Conservation (phyloP, 2,797 vertebrate genomes). For the Sandelia bainsii region DNA sequence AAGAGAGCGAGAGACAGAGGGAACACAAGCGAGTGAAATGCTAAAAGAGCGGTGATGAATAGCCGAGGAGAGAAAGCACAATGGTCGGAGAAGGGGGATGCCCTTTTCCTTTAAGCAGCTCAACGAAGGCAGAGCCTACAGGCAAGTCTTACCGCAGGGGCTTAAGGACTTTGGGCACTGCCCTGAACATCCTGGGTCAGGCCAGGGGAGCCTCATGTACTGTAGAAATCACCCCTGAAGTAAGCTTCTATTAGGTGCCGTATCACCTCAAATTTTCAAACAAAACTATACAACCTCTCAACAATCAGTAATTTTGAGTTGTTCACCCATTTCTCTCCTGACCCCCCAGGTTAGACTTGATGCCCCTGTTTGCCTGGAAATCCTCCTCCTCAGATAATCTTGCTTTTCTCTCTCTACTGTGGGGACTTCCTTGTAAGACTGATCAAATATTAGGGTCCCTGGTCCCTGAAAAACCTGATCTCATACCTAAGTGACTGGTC, state of each 20-base stretch:
- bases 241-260: slow-evolving; percentile 16
- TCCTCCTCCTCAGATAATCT: slow-evolving; percentile 58
- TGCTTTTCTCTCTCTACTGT: slow-evolving; percentile 50
- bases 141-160: slow-evolving; percentile 25
- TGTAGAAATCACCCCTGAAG: slow-evolving; percentile 13
- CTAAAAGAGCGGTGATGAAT: slow-evolving; percentile 59
- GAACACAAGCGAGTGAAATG: slow-evolving; percentile 53
- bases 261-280: background rate
- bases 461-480: slow-evolving; percentile 19
- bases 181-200: slow-evolving; percentile 36
- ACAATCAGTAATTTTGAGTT: background rate
- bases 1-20: slow-evolving; percentile 65
- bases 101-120: slow-evolving; percentile 67
- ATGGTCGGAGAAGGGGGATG: slow-evolving; percentile 56
- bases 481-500: background rate
- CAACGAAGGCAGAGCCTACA: slow-evolving; percentile 48
- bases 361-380: slow-evolving; percentile 10
- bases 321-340: background rate
- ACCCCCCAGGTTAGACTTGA: slow-evolving; percentile 10
- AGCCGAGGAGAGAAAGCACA: slow-evolving; percentile 41
- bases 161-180: slow-evolving; percentile 49
- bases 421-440: slow-evolving; percentile 48
- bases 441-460: slow-evolving; percentile 44
- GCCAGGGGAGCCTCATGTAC: slow-evolving; percentile 14
- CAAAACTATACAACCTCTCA: background rate